Evolutionary conservation across 2,797 vertebrate genomes (phyloP).

Genomic region (Betta splendens): DNA sequence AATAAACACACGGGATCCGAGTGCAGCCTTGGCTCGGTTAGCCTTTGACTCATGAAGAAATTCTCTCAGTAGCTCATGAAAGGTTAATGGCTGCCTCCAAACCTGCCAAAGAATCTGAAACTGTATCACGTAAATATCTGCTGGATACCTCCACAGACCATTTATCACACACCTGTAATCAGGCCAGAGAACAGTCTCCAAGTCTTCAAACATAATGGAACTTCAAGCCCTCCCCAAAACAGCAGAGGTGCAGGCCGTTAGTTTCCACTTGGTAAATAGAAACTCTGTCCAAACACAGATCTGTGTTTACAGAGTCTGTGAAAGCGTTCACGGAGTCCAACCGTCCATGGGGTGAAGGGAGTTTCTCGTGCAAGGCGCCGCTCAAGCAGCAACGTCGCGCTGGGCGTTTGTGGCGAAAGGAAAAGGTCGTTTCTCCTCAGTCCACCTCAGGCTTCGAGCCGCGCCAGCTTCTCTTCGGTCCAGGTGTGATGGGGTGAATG

Average conservation of each 20-base stretch:
- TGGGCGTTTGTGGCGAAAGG: constrained; percentile 41
- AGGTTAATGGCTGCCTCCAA: constrained; percentile 28
- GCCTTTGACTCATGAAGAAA: constrained; percentile 27
- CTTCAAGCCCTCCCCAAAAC: constrained; percentile 42
- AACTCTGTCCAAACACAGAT: constrained; percentile 54
- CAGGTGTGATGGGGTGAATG: too few species aligned
- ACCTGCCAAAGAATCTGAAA: constrained; percentile 51
- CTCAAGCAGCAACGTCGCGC: constrained; percentile 31
- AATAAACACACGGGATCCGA: constrained; percentile 52
- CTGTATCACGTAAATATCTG: constrained; percentile 46
- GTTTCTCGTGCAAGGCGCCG: constrained; percentile 31
- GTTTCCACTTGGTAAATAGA: constrained; percentile 67
- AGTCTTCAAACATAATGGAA: constrained; percentile 46
- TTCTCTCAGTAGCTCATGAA: constrained; percentile 30
- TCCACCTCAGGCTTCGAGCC: constrained; percentile 54
- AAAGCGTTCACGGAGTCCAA: constrained; percentile 49
- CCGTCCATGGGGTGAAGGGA: constrained; percentile 24
- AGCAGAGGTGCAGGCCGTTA: constrained; percentile 47
- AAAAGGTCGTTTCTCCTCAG: constrained; percentile 29
- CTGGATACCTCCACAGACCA: constrained; percentile 26
- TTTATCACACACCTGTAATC: constrained; percentile 53
- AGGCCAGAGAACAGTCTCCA: constrained; percentile 44
- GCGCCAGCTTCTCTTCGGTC: constrained; percentile 36
- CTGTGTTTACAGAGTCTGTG: constrained; percentile 47
- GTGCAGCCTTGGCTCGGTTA: constrained; percentile 22